A percentile compares a stretch with the other conserved stretches of the same genome.
Conservation (phyloP, 2,797 vertebrate species). For the Tauraco hartlaubi region DNA sequence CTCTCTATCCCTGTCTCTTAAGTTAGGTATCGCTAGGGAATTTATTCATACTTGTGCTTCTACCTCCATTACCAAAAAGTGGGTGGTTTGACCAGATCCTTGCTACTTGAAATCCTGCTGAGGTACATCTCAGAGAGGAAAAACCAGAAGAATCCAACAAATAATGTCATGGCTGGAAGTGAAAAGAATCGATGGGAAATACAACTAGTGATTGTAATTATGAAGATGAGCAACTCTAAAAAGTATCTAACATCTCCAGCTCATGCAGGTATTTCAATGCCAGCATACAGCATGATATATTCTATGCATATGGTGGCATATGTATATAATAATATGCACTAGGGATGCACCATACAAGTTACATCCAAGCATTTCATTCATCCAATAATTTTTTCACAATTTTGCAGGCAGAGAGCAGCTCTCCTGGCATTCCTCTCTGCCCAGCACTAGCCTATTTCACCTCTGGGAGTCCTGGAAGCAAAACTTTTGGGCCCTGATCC, state of each 20-base stretch:
- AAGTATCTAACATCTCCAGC: background rate
- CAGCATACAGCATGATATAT: background rate
- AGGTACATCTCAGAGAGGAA: background rate
- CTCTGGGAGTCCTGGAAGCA: background rate
- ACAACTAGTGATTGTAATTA: background rate
- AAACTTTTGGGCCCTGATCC: background rate
- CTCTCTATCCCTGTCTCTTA: background rate
- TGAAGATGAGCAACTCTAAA: background rate
- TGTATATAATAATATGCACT: background rate
- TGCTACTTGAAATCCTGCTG: background rate
- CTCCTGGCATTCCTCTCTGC: background rate
- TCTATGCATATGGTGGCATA: background rate
- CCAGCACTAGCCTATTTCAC: background rate
- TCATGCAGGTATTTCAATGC: background rate
- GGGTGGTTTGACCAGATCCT: background rate
- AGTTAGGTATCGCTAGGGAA: background rate
- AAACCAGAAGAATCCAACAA: background rate
- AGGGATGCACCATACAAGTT: background rate
- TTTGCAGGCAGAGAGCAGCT: background rate
- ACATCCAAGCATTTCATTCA: background rate
- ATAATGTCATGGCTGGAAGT: background rate
- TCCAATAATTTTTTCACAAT: background rate
- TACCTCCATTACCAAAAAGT: background rate
- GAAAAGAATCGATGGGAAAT: background rate
- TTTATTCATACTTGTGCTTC: background rate